Conservation (phyloP, 2,888 invertebrate species). For the Phyllotreta cruciferae region DNA sequence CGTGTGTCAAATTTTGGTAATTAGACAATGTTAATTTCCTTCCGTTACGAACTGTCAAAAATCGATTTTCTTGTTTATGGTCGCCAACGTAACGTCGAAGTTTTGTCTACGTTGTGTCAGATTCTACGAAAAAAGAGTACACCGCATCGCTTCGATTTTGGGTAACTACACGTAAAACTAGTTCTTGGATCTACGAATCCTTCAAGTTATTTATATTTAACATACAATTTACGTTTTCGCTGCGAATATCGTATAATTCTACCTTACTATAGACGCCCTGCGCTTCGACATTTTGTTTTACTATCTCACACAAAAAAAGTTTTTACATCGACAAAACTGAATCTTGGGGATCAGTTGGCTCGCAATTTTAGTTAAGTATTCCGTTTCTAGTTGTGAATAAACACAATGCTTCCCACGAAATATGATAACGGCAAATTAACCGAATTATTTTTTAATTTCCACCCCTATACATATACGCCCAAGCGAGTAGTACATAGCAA, state of each 20-base stretch:
- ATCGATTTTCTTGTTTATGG: constrained; percentile 29
- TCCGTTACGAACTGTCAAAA: constrained; percentile 17
- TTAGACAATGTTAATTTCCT: constrained; percentile 13
- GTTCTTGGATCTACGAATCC: constrained; percentile 58
- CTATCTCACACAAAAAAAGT: constrained; percentile 28
- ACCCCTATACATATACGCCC: constrained; percentile 57
- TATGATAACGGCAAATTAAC: constrained; percentile 43
- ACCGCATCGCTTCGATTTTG: constrained; percentile 55
- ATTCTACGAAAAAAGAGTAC: constrained; percentile 35
- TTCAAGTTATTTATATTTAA: constrained; percentile 54
- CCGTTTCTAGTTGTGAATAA: constrained; percentile 38
- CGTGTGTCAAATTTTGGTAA: no score
- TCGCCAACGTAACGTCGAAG: constrained; percentile 11
- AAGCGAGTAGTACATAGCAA: constrained; percentile 52
- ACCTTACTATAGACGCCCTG: constrained; percentile 51
- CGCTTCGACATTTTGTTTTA: constrained; percentile 57
- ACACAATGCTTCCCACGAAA: constrained; percentile 43
- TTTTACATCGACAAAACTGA: constrained; percentile 23
- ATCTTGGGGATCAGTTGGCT: constrained; percentile 36
- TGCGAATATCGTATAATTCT: constrained; percentile 57
- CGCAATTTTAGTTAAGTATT: constrained; percentile 48
- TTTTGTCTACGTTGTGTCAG: constrained; percentile 31
- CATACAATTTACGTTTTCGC: constrained; percentile 58
- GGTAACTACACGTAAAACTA: constrained; percentile 60
- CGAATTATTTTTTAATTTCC: constrained; percentile 43